phyloP scores from a whole-genome alignment of 2,888 invertebrate genomes.

The Lasioglossum leucozonium region DNA sequence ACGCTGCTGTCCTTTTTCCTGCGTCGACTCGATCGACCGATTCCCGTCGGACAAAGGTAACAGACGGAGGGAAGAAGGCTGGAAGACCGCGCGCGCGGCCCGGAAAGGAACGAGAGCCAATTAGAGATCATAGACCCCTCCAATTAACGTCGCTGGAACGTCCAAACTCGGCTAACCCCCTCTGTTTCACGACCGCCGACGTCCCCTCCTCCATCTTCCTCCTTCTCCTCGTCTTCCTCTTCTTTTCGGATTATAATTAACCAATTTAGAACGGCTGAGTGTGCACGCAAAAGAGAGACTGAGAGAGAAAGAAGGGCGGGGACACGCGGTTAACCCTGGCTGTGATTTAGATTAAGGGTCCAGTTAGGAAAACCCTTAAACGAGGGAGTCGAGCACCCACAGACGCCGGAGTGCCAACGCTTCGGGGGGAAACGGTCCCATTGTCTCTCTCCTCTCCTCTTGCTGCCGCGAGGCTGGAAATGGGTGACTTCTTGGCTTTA shows the following conservation, averaged over 20 bases:
- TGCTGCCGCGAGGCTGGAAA: neutral
- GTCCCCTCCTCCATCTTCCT: neutral
- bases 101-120: slow-evolving; percentile 67
- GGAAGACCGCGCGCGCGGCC: neutral
- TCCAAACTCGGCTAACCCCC: slow-evolving; percentile 54
- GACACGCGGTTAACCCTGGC: slow-evolving; percentile 57
- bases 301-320: neutral
- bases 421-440: slow-evolving; percentile 1
- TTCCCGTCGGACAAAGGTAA: neutral
- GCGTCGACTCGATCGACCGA: neutral
- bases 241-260: slow-evolving; percentile 82
- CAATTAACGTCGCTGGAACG: slow-evolving; percentile 77
- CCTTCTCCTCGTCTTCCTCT: neutral
- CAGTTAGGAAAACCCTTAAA: slow-evolving; percentile 59
- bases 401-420: slow-evolving; percentile 16
- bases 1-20: neutral
- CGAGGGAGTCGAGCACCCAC: slow-evolving; percentile 42
- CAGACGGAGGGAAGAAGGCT: slow-evolving; percentile 4
- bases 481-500: neutral
- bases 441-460: neutral
- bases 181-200: slow-evolving; percentile 31
- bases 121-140: slow-evolving; percentile 78
- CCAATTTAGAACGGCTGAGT: slow-evolving; percentile 80
- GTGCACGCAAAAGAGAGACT: slow-evolving; percentile 23
- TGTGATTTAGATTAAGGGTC: slow-evolving; percentile 80